Evolutionary conservation across 1,140 invertebrate genomes (phyloP).

Genomic region (Aphaenogaster ashmeadi): DNA sequence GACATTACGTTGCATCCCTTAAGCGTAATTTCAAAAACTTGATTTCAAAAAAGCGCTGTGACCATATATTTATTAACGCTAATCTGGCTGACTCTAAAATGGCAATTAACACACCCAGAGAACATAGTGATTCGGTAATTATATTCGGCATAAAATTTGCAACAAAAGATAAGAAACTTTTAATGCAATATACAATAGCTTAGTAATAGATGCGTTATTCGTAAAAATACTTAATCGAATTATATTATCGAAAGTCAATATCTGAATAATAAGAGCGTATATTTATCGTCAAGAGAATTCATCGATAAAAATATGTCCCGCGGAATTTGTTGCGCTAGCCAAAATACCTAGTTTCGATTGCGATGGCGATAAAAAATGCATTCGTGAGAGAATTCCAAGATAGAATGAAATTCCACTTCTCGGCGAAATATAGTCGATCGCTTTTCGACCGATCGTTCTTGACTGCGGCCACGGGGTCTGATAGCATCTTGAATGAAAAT

Average conservation of each 20-base stretch:
- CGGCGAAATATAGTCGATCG: slow-evolving; percentile 63
- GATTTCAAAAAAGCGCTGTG: slow-evolving; percentile 26
- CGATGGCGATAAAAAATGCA: slow-evolving; percentile 43
- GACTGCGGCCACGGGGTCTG: slow-evolving; percentile 49
- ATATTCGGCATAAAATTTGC: not conserved
- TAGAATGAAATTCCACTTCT: slow-evolving; percentile 67
- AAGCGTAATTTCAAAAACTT: slow-evolving; percentile 56
- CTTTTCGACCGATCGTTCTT: slow-evolving; percentile 67
- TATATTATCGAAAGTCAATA: not conserved
- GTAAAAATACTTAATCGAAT: not conserved
- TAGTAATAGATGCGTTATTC: not conserved
- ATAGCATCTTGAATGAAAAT: slow-evolving; percentile 67
- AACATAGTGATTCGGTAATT: not conserved
- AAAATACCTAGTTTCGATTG: slow-evolving; percentile 48
- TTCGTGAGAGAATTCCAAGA: slow-evolving; percentile 59
- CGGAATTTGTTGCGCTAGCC: slow-evolving; percentile 53
- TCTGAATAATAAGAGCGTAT: not conserved
- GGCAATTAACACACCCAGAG: not conserved
- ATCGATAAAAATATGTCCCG: slow-evolving; percentile 43
- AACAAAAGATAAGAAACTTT: not conserved
- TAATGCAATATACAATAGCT: not conserved
- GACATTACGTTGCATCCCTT: slow-evolving; percentile 49
- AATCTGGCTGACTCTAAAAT: not conserved
- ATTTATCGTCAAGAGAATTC: slow-evolving; percentile 17
- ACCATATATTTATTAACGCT: slow-evolving; percentile 26